Base-by-base conservation (phyloP, 2,113 vertebrate species). In the Motacilla alba region DNA sequence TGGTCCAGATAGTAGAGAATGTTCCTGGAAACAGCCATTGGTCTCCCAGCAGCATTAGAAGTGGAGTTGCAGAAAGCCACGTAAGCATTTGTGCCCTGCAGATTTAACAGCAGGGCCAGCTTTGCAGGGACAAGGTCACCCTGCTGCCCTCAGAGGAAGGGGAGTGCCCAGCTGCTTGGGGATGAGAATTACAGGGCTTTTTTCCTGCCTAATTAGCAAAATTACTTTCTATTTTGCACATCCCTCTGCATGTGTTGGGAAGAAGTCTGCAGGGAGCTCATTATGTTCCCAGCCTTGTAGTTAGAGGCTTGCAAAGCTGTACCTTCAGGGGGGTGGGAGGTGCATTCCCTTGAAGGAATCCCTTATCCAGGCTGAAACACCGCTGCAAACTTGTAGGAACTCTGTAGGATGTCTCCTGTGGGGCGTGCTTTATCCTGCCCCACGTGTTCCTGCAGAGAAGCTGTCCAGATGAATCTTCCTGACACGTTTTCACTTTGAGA, bases 241-340 rank as follows among this genome's bases (percentile, higher is more conserved):
- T 88, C 55, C 27, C 74, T 94, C 55, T 92, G 89, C 67, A 80
- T 73, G 70, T 22, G 2, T 43, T 95, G 27, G 2, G 64, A 59
- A 30, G 55, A 35, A 83, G 47, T 94, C 94, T 96, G 78, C 85
- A 75, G 95, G 94, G 91, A 96, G 88, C 95, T 95, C 90, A 85
- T 97, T 94, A 94, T 83, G 75, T 83, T 95, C 55, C 81, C 47
- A 62, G 72, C 46, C 87, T 78, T 88, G 72, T 90, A 82, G 81
- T 91, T 58, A 13, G 0, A 77, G 85, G 43, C n/a, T 80, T 46
- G 58, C 70, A 77, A 63, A 94, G 88, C 59, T 50, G n/a, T 55
- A 59, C 92, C 95, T 96, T 66, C 70, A 49, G 94, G 85, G 85
- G 56, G 5, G 3, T 31, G 23, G 88, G 72, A 92, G 79, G n/a